Evolutionary conservation across 2,888 invertebrate species (phyloP).

Genomic region (Gymnoscelis rufifasciata): DNA sequence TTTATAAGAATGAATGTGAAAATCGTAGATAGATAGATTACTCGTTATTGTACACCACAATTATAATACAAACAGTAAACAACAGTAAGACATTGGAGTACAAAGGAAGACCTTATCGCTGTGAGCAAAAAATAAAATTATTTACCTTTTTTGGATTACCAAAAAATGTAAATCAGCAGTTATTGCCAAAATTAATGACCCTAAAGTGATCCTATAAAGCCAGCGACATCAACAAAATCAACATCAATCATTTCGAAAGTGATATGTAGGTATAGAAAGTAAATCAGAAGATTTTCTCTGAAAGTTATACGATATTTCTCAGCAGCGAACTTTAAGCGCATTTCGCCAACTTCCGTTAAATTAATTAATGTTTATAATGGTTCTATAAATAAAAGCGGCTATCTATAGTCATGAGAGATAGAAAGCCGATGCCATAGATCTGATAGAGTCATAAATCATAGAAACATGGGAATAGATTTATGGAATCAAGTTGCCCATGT

Average conservation of each 20-base stretch:
- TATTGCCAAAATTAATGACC: no score
- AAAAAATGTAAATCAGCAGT: no score
- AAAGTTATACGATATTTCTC: conserved; percentile 5
- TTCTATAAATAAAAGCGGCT: conserved; percentile 9
- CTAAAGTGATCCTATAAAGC: no score
- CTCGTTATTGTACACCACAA: no score
- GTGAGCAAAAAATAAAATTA: no score
- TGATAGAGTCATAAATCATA: conserved; percentile 6
- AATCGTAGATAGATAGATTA: no score
- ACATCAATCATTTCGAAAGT: conserved; percentile 1
- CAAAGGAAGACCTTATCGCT: no score
- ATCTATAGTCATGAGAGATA: conserved; percentile 18
- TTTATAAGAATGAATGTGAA: no score
- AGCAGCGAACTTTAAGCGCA: background rate
- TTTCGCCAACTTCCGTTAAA: conserved; percentile 13
- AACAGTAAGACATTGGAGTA: no score
- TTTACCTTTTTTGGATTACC: no score
- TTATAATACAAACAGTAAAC: no score
- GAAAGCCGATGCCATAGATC: conserved; percentile 27
- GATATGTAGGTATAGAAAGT: conserved; percentile 3
- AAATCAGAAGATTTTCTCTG: conserved; percentile 2
- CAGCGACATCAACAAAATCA: background rate
- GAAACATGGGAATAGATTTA: conserved; percentile 2
- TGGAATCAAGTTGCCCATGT: background rate
- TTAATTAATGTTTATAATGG: conserved; percentile 13